These are phyloP conservation scores for Eupithecia exiguata DNA, from an alignment of 2,888 invertebrate genomes.

Conservation along the genomic window DNA sequence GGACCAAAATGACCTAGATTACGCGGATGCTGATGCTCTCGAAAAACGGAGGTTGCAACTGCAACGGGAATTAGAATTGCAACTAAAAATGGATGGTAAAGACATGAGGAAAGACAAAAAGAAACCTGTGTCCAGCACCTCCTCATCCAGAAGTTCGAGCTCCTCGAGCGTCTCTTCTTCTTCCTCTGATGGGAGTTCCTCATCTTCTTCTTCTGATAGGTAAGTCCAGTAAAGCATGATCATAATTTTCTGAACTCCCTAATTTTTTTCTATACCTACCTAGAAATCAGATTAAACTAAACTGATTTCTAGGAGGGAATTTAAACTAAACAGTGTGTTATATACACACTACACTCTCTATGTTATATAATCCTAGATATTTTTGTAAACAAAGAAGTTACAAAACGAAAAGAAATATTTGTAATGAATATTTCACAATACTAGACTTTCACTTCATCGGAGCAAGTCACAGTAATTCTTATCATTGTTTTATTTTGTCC, in stretches of 20 bases:
- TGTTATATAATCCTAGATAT: too few species aligned
- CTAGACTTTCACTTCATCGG: too few species aligned
- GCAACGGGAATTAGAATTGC: slow-evolving; percentile 90
- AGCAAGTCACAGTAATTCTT: too few species aligned
- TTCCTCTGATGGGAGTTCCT: slow-evolving; percentile 86
- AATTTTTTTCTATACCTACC: too few species aligned
- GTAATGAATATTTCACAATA: too few species aligned
- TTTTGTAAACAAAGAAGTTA: too few species aligned
- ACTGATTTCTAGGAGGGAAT: too few species aligned
- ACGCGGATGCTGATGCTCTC: slow-evolving; percentile 91
- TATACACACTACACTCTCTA: too few species aligned
- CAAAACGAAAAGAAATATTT: too few species aligned
- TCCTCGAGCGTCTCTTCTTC: slow-evolving; percentile 86
- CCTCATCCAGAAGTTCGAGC: slow-evolving; percentile 87
- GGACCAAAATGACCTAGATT: slow-evolving; percentile 91
- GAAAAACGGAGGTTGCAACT: slow-evolving; percentile 89
- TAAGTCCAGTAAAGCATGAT: slow-evolving; percentile 41
- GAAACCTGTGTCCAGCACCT: slow-evolving; percentile 87
- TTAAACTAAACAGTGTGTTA: too few species aligned
- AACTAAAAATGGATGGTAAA: slow-evolving; percentile 89
- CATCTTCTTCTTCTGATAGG: slow-evolving; percentile 85
- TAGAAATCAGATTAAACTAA: too few species aligned
- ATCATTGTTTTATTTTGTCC: background rate
- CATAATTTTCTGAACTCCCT: background rate
- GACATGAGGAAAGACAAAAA: slow-evolving; percentile 88